Base-by-base conservation (phyloP, 2,888 invertebrate species). In the Zygaena filipendulae region DNA sequence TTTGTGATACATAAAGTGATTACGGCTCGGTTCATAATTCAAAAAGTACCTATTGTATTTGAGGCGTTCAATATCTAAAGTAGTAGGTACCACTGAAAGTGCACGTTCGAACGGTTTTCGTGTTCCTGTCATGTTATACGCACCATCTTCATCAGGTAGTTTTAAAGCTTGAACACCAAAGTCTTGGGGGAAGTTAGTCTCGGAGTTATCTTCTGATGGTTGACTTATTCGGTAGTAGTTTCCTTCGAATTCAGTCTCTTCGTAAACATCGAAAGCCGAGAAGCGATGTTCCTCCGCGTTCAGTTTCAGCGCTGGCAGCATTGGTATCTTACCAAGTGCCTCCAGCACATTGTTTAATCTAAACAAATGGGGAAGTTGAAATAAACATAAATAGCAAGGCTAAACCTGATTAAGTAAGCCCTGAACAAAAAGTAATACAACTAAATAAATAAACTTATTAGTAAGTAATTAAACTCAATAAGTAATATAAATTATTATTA, bases 271-370 rank as follows among this genome's bases (percentile, higher is more conserved):
- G 43, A 85, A 85, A 1, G 84, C 85, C 16, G 84, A 84, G 48
- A 85, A 85, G 28, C 81, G 51, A 43, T 84, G 84, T 11, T 82
- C 82, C 43, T 84, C 85, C 1, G 87, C 87, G 42, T 85, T 81
- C 19, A 84, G 68, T 47, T 89, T 82, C 21, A 95, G 71, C 8
- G 87, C 86, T 0, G 91, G 87, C 38, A 95, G 69, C 38, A 96
- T 86, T 9, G 95, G 95, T 43, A 96, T 94, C 61, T 87, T 88
- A 30, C 87, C 84, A 35, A 96, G 74, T 37, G 87, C 85, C 38
- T 84, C 83, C 45, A 95, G 72, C 49, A 93, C 92, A 33, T 85
- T 81, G 38, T 84, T 84, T 53, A 95, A 91, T 45, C 88, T 88
- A 57, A 51, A 81, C 60, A 33, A 36, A 34, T n/a, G n/a, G n/a